A percentile compares a stretch with the other conserved stretches of the same genome.
phyloP scores from a whole-genome alignment of 2,888 invertebrate species.

The Ochlodes sylvanus region DNA sequence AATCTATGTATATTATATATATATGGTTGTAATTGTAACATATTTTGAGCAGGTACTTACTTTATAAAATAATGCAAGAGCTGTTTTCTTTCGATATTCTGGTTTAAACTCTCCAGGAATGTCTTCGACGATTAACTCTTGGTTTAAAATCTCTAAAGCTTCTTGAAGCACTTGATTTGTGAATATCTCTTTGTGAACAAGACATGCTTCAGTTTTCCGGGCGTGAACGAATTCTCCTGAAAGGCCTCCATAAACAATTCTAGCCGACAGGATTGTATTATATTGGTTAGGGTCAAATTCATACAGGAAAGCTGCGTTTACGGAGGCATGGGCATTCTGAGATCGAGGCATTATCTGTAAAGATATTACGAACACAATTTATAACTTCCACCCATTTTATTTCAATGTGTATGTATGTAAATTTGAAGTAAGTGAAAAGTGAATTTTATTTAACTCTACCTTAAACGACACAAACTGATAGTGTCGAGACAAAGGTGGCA shows the following conservation, averaged over 20 bases:
- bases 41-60: too few relatives aligned
- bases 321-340: slow-evolving; percentile 90
- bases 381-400: too few relatives aligned
- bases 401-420: too few relatives aligned
- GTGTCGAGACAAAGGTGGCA: slow-evolving; percentile 61
- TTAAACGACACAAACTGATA: slow-evolving; percentile 63
- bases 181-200: slow-evolving; percentile 65
- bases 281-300: slow-evolving; percentile 69
- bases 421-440: too few relatives aligned
- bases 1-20: too few relatives aligned
- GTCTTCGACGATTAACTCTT: slow-evolving; percentile 85
- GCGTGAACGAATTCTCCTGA: slow-evolving; percentile 84
- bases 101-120: slow-evolving; percentile 85
- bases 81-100: slow-evolving; percentile 85
- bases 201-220: slow-evolving; percentile 80
- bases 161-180: slow-evolving; percentile 76
- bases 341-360: slow-evolving; percentile 88
- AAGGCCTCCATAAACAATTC: slow-evolving; percentile 86
- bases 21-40: too few relatives aligned
- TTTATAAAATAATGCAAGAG: slow-evolving; percentile 88
- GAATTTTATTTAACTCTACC: slow-evolving; percentile 50
- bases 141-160: slow-evolving; percentile 81
- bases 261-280: slow-evolving; percentile 70
- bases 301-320: slow-evolving; percentile 90
- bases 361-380: background rate